Evolutionary conservation across 2,797 vertebrate species (phyloP).

Genomic region (Clarias fuscus): DNA sequence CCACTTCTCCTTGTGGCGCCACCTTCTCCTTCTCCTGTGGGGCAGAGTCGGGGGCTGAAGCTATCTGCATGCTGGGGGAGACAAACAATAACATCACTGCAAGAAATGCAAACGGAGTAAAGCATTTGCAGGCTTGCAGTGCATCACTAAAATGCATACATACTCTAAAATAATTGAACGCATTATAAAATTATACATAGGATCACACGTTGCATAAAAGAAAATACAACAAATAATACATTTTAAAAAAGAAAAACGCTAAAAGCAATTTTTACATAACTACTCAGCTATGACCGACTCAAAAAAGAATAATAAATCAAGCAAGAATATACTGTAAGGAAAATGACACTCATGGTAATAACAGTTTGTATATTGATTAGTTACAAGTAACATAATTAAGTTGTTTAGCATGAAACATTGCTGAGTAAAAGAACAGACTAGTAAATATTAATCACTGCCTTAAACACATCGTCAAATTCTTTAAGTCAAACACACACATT

Average conservation of each 20-base stretch:
- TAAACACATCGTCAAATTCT: background rate
- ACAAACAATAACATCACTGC: background rate
- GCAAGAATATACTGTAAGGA: background rate
- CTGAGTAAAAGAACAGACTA: background rate
- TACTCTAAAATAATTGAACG: background rate
- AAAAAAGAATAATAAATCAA: background rate
- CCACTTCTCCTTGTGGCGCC: background rate
- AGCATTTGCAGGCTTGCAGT: background rate
- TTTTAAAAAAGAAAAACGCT: background rate
- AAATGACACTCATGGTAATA: background rate
- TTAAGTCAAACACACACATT: background rate
- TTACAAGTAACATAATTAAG: background rate
- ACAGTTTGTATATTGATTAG: background rate
- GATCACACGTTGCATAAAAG: background rate
- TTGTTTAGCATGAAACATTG: background rate
- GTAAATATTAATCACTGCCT: background rate
- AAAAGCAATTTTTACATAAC: background rate
- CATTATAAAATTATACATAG: background rate
- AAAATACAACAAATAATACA: background rate
- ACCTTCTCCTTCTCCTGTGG: constrained; percentile 71
- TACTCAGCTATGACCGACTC: background rate
- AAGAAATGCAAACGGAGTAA: background rate
- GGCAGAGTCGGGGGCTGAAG: constrained; percentile 77
- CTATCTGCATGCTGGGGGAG: constrained; percentile 80
- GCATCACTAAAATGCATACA: background rate